phyloP scores from a whole-genome alignment of 2,888 invertebrate species.

The Tachina fera region DNA sequence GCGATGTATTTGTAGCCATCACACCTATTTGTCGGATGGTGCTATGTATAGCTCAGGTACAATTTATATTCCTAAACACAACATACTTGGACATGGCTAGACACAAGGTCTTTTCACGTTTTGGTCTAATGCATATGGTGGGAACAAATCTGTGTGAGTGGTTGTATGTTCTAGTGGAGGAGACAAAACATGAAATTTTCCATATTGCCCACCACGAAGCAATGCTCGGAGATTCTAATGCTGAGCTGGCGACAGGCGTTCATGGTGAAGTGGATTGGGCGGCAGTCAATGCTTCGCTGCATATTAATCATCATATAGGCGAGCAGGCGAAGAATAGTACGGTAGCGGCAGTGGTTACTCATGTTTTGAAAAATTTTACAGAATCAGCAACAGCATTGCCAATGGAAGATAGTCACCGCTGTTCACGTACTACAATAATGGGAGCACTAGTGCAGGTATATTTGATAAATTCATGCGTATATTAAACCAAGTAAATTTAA shows the following conservation, averaged over 20 bases:
- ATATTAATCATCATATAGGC: constrained; percentile 63
- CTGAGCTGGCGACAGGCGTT: constrained; percentile 61
- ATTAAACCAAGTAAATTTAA: not conserved
- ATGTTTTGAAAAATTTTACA: constrained; percentile 72
- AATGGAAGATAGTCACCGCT: constrained; percentile 78
- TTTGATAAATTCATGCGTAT: no score
- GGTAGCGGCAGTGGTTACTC: constrained; percentile 51
- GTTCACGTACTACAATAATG: constrained; percentile 88
- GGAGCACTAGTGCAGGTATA: constrained; percentile 86
- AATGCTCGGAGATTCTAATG: constrained; percentile 67
- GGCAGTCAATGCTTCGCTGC: constrained; percentile 75
- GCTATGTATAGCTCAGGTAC: constrained; percentile 94
- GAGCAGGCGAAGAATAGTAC: constrained; percentile 65
- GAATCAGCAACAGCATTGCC: constrained; percentile 10
- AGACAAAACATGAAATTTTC: constrained; percentile 93
- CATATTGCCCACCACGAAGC: constrained; percentile 85
- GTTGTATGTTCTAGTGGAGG: constrained; percentile 93
- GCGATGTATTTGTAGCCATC: constrained; percentile 87
- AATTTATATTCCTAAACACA: constrained; percentile 96
- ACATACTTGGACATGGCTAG: constrained; percentile 88
- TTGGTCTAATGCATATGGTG: constrained; percentile 95
- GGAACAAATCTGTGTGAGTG: constrained; percentile 97
- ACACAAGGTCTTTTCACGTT: constrained; percentile 89
- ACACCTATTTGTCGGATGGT: constrained; percentile 92
- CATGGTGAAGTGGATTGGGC: constrained; percentile 76